Base-by-base conservation (phyloP, 2,888 invertebrate species). In the Isoperla grammatica region DNA sequence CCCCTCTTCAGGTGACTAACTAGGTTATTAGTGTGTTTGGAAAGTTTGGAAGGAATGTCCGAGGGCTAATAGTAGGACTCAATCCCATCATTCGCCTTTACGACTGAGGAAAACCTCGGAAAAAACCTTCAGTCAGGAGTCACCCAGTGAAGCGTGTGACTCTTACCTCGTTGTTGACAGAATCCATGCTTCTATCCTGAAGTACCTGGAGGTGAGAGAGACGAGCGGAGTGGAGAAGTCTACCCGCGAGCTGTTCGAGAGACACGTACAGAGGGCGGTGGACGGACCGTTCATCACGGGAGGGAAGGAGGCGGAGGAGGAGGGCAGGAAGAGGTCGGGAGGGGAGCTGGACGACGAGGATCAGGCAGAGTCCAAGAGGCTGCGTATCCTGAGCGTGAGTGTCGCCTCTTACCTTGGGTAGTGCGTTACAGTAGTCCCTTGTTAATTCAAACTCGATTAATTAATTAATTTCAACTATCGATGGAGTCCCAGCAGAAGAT, bases 181-280 rank as follows among this genome's bases (percentile, higher is more conserved):
- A 69, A 87, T 92, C 58, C 92, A 95, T 72, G 88, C 92, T 0
- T 87, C 90, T n/a, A 88, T 93, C 68, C 76, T 95, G 4, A 95
- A 94, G 75, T 88, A 86, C 72, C 78, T 95, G 29, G 88, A 90
- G 69, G 82, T 85, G 64, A 84, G 87, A 67, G 88, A 87, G 69
- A 85, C 84, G 50, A 86, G 86, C 73, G 79, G 42, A 13, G 13
- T 62, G 29, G 56, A 59, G 12, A 35, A 49, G 13, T n/a, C 40
- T 2, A 74, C 81, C 2, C 86, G 82, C 11, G 79, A 79, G 69
- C 75, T 83, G 45, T 85, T 85, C 71, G 78, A 74, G 66, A 78
- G 76, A 64, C 83, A 78, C 70, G 79, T 83, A 67, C 78, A 76
- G 8, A 64, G 74, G 56, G 73, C 78, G 49, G 73, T 77, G 0